Evolutionary conservation across 2,797 vertebrate species (phyloP).

Genomic region (Tadarida brasiliensis): DNA sequence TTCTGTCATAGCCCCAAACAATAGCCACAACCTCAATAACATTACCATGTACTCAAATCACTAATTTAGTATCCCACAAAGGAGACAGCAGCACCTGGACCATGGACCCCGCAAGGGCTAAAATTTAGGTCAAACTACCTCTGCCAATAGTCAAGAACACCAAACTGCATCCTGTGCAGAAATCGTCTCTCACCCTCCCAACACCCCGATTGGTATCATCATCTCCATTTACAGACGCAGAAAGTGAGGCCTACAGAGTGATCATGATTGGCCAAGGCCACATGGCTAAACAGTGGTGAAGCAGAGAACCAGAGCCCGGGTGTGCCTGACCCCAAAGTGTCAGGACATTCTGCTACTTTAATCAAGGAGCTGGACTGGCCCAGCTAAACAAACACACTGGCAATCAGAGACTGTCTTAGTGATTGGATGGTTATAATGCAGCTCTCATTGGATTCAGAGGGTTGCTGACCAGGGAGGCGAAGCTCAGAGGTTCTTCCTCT

Average conservation of each 20-base stretch:
- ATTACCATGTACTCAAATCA: background rate
- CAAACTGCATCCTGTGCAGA: background rate
- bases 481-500: slow-evolving; percentile 9
- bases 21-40: background rate
- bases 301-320: background rate
- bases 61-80: background rate
- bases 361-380: background rate
- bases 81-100: background rate
- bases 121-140: background rate
- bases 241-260: background rate
- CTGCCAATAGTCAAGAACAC: background rate
- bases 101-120: background rate
- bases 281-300: background rate
- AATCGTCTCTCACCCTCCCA: background rate
- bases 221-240: background rate
- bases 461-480: background rate
- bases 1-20: background rate
- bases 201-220: background rate
- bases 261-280: background rate
- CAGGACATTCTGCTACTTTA: background rate
- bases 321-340: background rate
- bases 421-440: background rate
- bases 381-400: background rate
- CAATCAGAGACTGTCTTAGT: background rate
- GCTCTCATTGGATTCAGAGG: background rate